Evolutionary conservation across 2,888 invertebrate genomes (phyloP).

Genomic region (Silvanus unidentatus): DNA sequence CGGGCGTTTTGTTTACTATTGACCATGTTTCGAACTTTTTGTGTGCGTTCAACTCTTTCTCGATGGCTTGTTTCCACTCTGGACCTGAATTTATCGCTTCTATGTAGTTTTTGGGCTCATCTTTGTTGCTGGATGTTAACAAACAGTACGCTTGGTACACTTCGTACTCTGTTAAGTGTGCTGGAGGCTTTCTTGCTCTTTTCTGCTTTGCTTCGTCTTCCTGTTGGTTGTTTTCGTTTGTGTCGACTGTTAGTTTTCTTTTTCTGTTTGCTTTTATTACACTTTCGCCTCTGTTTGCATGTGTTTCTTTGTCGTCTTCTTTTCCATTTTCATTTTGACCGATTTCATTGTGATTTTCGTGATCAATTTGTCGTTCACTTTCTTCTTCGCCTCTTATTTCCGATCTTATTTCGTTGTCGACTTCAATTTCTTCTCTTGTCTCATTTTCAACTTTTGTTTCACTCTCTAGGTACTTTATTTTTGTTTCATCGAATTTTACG

Average conservation of each 20-base stretch:
- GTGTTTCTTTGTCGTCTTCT: slow-evolving; percentile 4
- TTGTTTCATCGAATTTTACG: slow-evolving; percentile 22
- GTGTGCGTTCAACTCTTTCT: slow-evolving; percentile 19
- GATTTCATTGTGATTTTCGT: slow-evolving; percentile 3
- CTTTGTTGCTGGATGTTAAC: not conserved
- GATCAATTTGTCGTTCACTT: not conserved
- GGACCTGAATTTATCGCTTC: slow-evolving; percentile 1
- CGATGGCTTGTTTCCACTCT: slow-evolving; percentile 17
- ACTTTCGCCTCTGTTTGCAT: slow-evolving; percentile 4
- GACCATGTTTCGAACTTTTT: slow-evolving; percentile 17
- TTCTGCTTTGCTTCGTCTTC: slow-evolving; percentile 4
- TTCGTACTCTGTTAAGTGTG: slow-evolving; percentile 13
- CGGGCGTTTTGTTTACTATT: slow-evolving; percentile 13
- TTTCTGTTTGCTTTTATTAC: slow-evolving; percentile 6
- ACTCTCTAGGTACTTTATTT: not conserved
- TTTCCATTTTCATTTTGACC: slow-evolving; percentile 6
- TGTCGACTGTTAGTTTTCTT: slow-evolving; percentile 7
- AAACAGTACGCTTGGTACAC: slow-evolving; percentile 12
- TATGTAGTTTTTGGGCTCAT: slow-evolving; percentile 2
- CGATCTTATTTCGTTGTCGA: slow-evolving; percentile 9
- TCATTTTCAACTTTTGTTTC: slow-evolving; percentile 2
- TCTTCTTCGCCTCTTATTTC: slow-evolving; percentile 8
- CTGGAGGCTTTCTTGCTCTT: slow-evolving; percentile 12
- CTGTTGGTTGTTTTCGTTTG: slow-evolving; percentile 7
- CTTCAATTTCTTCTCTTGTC: too few species aligned